Evolutionary conservation across 2,888 invertebrate genomes (phyloP).

Genomic region (Andrena bicolor): DNA sequence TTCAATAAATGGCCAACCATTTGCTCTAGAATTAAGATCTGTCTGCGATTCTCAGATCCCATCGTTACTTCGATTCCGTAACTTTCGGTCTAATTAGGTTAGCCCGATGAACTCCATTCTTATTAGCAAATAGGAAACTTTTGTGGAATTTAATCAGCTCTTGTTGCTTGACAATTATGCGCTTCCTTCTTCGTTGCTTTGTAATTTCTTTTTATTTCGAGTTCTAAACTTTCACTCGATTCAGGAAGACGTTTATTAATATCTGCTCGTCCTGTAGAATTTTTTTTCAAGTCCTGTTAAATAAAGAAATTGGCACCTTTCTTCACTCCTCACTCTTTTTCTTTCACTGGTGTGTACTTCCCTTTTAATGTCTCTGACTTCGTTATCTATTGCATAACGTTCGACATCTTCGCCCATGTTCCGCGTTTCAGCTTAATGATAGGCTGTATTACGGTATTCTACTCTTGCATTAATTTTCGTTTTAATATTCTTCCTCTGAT

Average conservation of each 20-base stretch:
- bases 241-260: not conserved
- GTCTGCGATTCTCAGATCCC: not conserved
- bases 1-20: conserved; percentile 13
- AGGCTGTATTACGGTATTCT: not conserved
- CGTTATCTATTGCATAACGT: not conserved
- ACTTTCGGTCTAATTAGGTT: conserved; percentile 9
- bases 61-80: conserved; percentile 18
- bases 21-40: not conserved
- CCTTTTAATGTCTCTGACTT: not conserved
- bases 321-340: not conserved
- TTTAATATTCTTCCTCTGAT: not conserved
- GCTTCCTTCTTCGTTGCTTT: not conserved
- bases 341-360: not conserved
- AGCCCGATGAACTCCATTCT: conserved; percentile 5
- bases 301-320: not conserved
- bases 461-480: not conserved
- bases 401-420: not conserved
- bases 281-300: not conserved
- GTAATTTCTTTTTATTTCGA: not conserved
- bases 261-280: not conserved
- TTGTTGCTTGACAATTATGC: conserved; percentile 23
- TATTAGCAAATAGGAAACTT: conserved; percentile 22
- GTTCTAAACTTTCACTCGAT: not conserved
- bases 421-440: conserved; percentile 1
- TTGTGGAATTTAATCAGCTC: conserved; percentile 17